Evolutionary conservation across 1,140 invertebrate genomes (phyloP).

Genomic region (Heliconius nattereri): DNA sequence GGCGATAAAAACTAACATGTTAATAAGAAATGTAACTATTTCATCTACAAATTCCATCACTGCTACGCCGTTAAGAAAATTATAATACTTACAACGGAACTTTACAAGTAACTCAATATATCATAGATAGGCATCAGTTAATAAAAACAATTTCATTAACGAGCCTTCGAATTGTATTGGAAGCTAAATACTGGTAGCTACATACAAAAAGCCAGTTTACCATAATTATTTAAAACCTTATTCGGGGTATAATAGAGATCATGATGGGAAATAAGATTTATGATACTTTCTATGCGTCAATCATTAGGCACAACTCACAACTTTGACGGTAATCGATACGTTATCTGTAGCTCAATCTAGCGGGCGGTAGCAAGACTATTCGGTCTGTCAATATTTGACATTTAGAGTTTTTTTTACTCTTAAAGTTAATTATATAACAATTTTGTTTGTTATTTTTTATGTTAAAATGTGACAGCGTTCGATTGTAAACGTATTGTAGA

Average conservation of each 20-base stretch:
- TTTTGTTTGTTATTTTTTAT: too few species aligned
- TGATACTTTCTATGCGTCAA: slow-evolving; percentile 68
- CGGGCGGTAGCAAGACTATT: slow-evolving; percentile 56
- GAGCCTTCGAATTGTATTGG: slow-evolving; percentile 48
- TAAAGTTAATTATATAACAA: too few species aligned
- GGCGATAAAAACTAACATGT: neutral
- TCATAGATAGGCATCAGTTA: slow-evolving; percentile 37
- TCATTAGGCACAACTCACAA: slow-evolving; percentile 49
- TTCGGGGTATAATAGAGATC: neutral
- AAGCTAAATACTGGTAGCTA: slow-evolving; percentile 63
- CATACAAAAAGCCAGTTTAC: slow-evolving; percentile 26
- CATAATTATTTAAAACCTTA: slow-evolving; percentile 11
- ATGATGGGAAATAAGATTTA: slow-evolving; percentile 18
- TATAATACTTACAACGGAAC: slow-evolving; percentile 9
- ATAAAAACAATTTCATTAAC: slow-evolving; percentile 66
- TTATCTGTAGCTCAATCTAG: slow-evolving; percentile 68
- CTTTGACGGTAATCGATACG: slow-evolving; percentile 65
- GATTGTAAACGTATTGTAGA: too few species aligned
- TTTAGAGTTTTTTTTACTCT: slow-evolving; percentile 33
- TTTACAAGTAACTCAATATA: slow-evolving; percentile 14
- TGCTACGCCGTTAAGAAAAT: neutral
- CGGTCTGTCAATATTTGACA: slow-evolving; percentile 45
- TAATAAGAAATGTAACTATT: neutral
- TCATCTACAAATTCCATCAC: slow-evolving; percentile 8
- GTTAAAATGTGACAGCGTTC: too few species aligned